Conservation (phyloP, 2,113 vertebrate species). For the Crotalus viridis region DNA sequence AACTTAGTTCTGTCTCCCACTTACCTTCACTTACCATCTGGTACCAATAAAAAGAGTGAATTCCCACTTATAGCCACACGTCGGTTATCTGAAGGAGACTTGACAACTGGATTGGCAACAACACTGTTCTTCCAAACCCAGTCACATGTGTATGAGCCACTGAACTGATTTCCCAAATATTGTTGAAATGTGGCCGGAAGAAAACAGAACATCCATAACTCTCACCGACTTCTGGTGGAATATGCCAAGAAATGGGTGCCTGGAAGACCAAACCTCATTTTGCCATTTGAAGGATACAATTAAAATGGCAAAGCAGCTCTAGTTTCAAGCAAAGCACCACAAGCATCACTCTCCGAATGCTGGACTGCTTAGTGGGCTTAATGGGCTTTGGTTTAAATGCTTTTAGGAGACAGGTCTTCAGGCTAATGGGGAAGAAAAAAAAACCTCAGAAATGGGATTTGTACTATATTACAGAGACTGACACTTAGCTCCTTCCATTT, state of each 20-base stretch:
- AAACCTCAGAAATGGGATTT: constrained; percentile 55
- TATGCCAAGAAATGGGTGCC: background rate
- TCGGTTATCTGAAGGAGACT: background rate
- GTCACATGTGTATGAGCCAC: background rate
- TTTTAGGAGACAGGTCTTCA: constrained; percentile 65
- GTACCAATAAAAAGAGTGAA: background rate
- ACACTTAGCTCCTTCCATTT: constrained; percentile 59
- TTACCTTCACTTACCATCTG: background rate
- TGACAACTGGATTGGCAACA: background rate
- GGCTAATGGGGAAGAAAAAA: constrained; percentile 62
- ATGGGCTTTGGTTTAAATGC: constrained; percentile 67
- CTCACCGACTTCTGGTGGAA: constrained; percentile 12
- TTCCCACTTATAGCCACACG: background rate
- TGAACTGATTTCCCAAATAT: background rate
- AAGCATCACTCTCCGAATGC: constrained; percentile 49
- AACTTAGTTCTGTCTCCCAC: background rate
- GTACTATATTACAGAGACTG: constrained; percentile 54
- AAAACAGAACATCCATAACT: background rate
- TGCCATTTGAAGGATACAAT: constrained; percentile 49
- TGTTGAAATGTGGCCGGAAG: background rate
- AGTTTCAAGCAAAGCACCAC: constrained; percentile 60
- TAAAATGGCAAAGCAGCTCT: constrained; percentile 46
- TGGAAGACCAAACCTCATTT: constrained; percentile 48
- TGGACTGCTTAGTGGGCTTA: constrained; percentile 59
- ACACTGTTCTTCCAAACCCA: background rate